phyloP scores from a whole-genome alignment of 2,113 vertebrate species.

The Micromys minutus region DNA sequence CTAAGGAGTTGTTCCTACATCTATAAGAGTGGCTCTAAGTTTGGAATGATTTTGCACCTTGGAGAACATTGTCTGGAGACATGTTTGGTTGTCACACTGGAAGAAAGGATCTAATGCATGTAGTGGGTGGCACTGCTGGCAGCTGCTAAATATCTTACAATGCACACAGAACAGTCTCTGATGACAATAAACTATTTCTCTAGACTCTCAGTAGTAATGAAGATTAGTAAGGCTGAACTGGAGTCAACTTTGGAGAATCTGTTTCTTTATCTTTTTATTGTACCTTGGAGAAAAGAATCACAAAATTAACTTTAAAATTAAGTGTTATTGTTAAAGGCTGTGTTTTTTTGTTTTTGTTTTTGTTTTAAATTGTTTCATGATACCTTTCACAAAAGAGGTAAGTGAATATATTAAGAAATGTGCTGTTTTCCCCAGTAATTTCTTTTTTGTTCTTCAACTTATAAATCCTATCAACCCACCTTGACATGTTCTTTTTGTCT shows the following conservation, averaged over 20 bases:
- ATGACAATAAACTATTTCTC: neutral
- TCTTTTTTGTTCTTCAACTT: neutral
- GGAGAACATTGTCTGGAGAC: neutral
- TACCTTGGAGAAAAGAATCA: neutral
- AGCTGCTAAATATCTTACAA: neutral
- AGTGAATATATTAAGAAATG: conserved; percentile 38
- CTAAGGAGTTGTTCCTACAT: neutral
- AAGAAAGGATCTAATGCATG: neutral
- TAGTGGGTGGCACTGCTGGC: neutral
- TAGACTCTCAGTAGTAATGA: neutral
- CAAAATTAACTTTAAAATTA: conserved; percentile 9
- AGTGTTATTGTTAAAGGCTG: neutral
- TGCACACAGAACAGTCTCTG: neutral
- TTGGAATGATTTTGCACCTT: neutral
- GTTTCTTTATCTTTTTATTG: neutral
- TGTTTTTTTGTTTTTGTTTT: neutral
- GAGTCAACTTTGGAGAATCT: neutral
- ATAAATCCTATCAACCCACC: neutral
- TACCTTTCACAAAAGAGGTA: neutral
- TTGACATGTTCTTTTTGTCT: neutral
- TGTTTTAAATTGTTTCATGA: conserved; percentile 12
- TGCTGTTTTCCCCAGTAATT: neutral
- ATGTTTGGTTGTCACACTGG: neutral
- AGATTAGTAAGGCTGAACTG: neutral
- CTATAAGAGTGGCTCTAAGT: neutral